phyloP scores from a whole-genome alignment of 2,888 invertebrate genomes.

The Brachynemurus nebulosus region DNA sequence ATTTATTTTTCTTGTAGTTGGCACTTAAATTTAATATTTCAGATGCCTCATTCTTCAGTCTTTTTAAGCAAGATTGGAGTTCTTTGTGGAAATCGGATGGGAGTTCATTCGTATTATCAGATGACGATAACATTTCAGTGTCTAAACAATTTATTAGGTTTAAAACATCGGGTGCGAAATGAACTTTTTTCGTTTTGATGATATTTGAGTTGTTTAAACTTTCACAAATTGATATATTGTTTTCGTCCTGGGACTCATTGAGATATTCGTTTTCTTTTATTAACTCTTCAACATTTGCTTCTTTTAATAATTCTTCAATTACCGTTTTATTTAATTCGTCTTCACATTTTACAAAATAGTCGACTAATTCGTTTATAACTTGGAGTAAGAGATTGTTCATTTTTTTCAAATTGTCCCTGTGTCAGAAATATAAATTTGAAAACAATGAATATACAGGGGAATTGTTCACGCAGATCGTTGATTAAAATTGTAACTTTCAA shows the following conservation, averaged over 20 bases:
- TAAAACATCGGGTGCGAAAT: conserved; percentile 55
- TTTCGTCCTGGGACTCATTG: conserved; percentile 12
- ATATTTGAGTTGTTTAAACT: conserved; percentile 16
- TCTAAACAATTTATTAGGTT: conserved; percentile 46
- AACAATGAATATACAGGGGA: too few relatives aligned
- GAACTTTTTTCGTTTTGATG: conserved; percentile 39
- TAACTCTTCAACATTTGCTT: conserved; percentile 22
- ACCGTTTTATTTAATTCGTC: conserved; percentile 65
- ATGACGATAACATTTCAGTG: conserved; percentile 39
- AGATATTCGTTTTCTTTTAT: not conserved
- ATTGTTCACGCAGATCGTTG: too few relatives aligned
- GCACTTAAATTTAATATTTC: conserved; percentile 46
- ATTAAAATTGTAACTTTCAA: too few relatives aligned
- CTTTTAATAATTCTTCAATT: conserved; percentile 44
- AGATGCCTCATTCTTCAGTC: conserved; percentile 54
- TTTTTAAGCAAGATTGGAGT: conserved; percentile 49
- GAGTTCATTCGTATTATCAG: conserved; percentile 36
- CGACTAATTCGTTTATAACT: conserved; percentile 52
- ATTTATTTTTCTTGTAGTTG: conserved; percentile 15
- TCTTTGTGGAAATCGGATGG: conserved; percentile 47
- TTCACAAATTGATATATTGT: conserved; percentile 11
- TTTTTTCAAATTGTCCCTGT: conserved; percentile 51
- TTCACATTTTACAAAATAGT: conserved; percentile 62
- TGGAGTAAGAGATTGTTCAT: conserved; percentile 49
- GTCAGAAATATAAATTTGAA: too few relatives aligned